Conservation (phyloP, 2,113 vertebrate genomes). For the Epinephelus cyanopodus region DNA sequence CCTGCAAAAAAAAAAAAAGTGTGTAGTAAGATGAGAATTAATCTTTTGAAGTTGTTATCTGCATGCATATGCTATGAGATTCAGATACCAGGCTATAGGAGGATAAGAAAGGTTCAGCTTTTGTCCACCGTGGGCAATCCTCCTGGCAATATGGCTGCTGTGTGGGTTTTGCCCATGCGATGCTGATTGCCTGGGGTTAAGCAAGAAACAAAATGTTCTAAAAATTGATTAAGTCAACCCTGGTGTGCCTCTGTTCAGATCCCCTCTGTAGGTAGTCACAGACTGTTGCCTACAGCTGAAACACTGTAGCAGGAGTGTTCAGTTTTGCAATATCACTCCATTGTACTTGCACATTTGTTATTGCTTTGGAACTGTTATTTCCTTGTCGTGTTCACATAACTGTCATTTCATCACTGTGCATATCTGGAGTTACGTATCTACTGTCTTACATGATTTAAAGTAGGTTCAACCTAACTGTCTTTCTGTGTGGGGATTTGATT, state of each 20-base stretch:
- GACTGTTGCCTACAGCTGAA: conserved; percentile 67
- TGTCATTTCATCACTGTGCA: conserved; percentile 17
- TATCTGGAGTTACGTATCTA: not conserved
- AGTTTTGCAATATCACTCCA: conserved; percentile 45
- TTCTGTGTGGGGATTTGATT: conserved; percentile 6
- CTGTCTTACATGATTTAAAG: conserved; percentile 29
- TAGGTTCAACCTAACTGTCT: conserved; percentile 12
- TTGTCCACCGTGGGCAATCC: conserved; percentile 80
- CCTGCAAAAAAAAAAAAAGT: conserved; percentile 59
- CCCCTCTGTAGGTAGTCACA: conserved; percentile 70
- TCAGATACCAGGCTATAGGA: conserved; percentile 65
- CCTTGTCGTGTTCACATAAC: not conserved
- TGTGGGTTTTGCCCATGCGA: conserved; percentile 74
- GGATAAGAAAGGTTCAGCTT: conserved; percentile 74
- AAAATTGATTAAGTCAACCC: conserved; percentile 80
- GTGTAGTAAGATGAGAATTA: conserved; percentile 78
- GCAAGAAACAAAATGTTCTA: conserved; percentile 79
- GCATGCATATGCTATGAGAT: conserved; percentile 65
- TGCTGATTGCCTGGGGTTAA: conserved; percentile 68
- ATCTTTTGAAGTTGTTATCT: conserved; percentile 83
- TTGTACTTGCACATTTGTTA: conserved; percentile 31
- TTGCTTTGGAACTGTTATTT: conserved; percentile 38
- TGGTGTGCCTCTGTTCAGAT: conserved; percentile 64
- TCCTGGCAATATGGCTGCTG: conserved; percentile 73
- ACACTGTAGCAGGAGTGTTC: conserved; percentile 48